A percentile compares a stretch with the other conserved stretches of the same genome.
Conservation (phyloP, 2,113 vertebrate genomes). For the Carassius auratus region DNA sequence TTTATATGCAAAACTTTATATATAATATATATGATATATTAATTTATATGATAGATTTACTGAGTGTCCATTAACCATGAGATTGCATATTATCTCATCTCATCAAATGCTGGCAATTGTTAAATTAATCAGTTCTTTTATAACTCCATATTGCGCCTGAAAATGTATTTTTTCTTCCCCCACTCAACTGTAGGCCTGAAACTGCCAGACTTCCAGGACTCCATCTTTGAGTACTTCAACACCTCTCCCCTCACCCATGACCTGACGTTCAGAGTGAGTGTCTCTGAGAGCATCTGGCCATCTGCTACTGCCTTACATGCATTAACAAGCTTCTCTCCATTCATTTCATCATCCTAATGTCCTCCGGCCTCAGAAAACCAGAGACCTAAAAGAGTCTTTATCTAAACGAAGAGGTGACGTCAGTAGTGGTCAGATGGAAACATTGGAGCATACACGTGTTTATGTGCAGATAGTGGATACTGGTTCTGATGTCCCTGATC, state of each 20-base stretch:
- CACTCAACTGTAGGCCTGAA: slow-evolving; percentile 82
- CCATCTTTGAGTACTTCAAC: slow-evolving; percentile 98
- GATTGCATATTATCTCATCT: background rate
- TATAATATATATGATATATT: background rate
- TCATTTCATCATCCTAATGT: slow-evolving; percentile 25
- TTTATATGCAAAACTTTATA: background rate
- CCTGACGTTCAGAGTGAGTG: slow-evolving; percentile 91
- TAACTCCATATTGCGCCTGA: background rate
- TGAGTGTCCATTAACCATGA: background rate
- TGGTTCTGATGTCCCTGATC: background rate
- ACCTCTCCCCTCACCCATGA: slow-evolving; percentile 92
- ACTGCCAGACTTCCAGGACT: slow-evolving; percentile 93
- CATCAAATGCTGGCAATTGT: background rate
- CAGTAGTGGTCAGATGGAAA: background rate
- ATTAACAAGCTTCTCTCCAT: slow-evolving; percentile 23
- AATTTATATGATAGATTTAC: background rate
- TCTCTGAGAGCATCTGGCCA: background rate
- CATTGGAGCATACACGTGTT: background rate
- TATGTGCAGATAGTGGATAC: background rate
- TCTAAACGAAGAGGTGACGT: background rate
- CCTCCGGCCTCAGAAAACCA: slow-evolving; percentile 9
- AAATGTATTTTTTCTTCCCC: background rate
- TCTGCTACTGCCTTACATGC: slow-evolving; percentile 27
- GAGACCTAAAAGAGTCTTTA: background rate
- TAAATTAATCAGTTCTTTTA: background rate